These are phyloP conservation scores for Folsomia candida DNA, from an alignment of 2,888 invertebrate species.

Conservation along the genomic window DNA sequence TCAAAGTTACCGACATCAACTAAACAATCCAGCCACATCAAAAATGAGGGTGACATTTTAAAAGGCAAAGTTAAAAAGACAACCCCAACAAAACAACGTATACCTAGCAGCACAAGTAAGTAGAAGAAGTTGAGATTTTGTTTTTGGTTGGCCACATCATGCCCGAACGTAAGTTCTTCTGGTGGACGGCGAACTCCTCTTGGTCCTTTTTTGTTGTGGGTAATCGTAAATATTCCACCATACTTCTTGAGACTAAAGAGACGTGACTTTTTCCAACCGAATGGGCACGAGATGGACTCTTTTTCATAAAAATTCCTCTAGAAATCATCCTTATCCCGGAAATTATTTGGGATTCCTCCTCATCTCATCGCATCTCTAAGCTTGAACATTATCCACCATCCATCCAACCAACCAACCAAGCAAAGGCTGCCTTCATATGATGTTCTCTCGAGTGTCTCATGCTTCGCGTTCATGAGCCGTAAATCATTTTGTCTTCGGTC, in stretches of 20 bases:
- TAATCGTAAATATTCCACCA: background rate
- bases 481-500: slow-evolving; percentile 15
- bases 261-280: slow-evolving; percentile 18
- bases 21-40: background rate
- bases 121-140: too few species aligned
- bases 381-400: background rate
- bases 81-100: too few species aligned
- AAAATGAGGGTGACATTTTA: background rate
- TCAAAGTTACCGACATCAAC: background rate
- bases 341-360: slow-evolving; percentile 16
- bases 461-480: slow-evolving; percentile 13
- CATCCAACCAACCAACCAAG: background rate
- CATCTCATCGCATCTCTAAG: background rate
- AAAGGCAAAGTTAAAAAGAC: background rate
- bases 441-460: background rate
- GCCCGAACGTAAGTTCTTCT: too few species aligned
- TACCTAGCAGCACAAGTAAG: too few species aligned
- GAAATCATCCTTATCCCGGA: slow-evolving; percentile 17
- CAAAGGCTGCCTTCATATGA: background rate
- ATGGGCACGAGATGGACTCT: slow-evolving; percentile 16
- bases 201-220: background rate
- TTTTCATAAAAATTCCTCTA: slow-evolving; percentile 17
- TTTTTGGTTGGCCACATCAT: too few species aligned
- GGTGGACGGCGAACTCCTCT: too few species aligned
- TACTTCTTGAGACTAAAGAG: background rate